Evolutionary conservation across 2,888 invertebrate genomes (phyloP).

Genomic region (Alcis repandata): DNA sequence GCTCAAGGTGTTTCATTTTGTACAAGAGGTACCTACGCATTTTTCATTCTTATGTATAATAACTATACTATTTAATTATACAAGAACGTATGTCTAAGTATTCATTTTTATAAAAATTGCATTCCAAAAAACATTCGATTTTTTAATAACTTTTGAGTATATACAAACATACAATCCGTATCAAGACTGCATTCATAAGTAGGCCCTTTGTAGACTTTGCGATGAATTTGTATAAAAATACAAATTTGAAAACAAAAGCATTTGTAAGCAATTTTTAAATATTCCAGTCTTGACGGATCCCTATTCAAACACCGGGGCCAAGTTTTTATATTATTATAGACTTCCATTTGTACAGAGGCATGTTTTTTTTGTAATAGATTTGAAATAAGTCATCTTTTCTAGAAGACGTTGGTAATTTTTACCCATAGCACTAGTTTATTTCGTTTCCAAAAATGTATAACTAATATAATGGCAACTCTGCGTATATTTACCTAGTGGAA

Average conservation of each 20-base stretch:
- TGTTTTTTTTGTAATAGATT: constrained; percentile 39
- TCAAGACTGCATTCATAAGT: constrained; percentile 79
- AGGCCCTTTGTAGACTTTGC: constrained; percentile 72
- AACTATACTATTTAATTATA: constrained; percentile 49
- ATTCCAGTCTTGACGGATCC: constrained; percentile 79
- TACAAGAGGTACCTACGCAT: constrained; percentile 75
- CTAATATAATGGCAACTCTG: background rate
- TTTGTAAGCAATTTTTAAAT: no score
- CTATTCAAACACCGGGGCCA: constrained; percentile 81
- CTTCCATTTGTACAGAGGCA: constrained; percentile 43
- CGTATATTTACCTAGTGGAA: background rate
- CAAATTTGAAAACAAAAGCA: no score
- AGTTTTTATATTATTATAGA: constrained; percentile 77
- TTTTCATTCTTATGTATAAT: constrained; percentile 56
- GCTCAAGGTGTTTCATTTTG: constrained; percentile 82
- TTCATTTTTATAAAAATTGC: constrained; percentile 73
- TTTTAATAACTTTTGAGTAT: constrained; percentile 71
- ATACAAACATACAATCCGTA: constrained; percentile 76
- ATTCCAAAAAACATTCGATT: constrained; percentile 75
- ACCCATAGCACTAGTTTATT: constrained; percentile 17
- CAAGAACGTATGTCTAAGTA: constrained; percentile 52
- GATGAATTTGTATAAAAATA: constrained; percentile 70
- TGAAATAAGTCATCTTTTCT: constrained; percentile 38
- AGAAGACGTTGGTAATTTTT: constrained; percentile 27
- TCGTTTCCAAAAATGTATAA: background rate